Conservation (phyloP, 2,888 invertebrate species). For the Drosophila pseudotakahashii region DNA sequence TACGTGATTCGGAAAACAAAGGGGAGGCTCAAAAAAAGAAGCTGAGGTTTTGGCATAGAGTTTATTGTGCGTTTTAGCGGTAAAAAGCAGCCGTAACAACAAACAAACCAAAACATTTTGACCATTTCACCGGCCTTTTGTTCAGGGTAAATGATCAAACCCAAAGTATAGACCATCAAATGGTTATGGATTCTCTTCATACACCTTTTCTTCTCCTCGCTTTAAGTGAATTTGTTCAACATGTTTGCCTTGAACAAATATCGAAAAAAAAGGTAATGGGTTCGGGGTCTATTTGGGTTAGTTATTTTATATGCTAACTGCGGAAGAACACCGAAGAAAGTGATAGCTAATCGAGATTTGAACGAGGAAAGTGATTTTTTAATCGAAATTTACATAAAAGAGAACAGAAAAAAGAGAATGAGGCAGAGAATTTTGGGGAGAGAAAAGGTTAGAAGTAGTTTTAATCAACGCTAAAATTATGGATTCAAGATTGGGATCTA, state of each 20-base stretch:
- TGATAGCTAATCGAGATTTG: slow-evolving; percentile 19
- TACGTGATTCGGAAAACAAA: slow-evolving; percentile 59
- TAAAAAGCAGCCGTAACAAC: slow-evolving; percentile 38
- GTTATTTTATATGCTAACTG: slow-evolving; percentile 17
- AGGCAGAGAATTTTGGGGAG: not conserved
- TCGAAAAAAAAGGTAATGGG: not conserved
- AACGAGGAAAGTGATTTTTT: slow-evolving; percentile 23
- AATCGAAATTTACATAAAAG: slow-evolving; percentile 1
- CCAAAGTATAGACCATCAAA: slow-evolving; percentile 14
- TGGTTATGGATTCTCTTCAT: slow-evolving; percentile 26
- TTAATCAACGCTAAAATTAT: not conserved
- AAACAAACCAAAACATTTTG: slow-evolving; percentile 62
- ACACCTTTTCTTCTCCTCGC: not conserved
- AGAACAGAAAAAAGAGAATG: not conserved
- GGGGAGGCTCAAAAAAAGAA: slow-evolving; percentile 28
- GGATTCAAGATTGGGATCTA: not conserved
- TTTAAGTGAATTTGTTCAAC: slow-evolving; percentile 34
- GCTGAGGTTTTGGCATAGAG: not conserved
- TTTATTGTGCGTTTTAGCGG: slow-evolving; percentile 66
- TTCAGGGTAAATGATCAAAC: slow-evolving; percentile 44
- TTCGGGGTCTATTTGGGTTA: slow-evolving; percentile 19
- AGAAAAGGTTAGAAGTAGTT: not conserved
- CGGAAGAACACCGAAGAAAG: slow-evolving; percentile 26
- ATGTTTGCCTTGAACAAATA: slow-evolving; percentile 34
- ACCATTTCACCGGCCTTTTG: slow-evolving; percentile 50